Conservation (phyloP, 2,797 vertebrate genomes). For the Hypotaenidia okinawae region DNA sequence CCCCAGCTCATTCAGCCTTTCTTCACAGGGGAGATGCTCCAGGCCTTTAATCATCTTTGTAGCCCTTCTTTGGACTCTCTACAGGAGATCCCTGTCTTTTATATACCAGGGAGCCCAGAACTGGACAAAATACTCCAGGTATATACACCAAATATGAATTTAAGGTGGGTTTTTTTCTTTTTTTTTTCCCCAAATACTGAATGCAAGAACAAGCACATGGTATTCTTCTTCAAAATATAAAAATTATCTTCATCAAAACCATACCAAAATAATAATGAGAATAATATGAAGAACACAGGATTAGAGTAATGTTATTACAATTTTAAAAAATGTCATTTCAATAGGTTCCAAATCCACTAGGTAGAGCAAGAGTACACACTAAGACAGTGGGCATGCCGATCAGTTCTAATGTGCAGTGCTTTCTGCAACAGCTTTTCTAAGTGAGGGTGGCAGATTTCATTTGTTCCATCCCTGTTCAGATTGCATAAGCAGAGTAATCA, state of each 20-base stretch:
- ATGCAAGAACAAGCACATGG: neutral
- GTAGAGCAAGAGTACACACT: neutral
- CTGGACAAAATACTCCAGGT: too few relatives aligned
- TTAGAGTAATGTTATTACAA: neutral
- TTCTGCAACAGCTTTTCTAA: neutral
- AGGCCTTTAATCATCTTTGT: too few relatives aligned
- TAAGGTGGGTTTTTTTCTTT: neutral
- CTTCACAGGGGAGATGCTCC: too few relatives aligned
- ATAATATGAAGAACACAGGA: neutral
- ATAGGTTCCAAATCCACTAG: neutral
- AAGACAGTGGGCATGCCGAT: neutral
- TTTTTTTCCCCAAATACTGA: neutral
- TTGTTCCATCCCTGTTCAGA: neutral
- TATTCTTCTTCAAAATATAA: neutral
- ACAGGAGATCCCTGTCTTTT: too few relatives aligned
- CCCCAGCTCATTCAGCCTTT: too few relatives aligned
- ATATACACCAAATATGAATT: neutral
- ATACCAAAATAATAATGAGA: slow-evolving; percentile 9
- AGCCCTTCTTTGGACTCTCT: too few relatives aligned
- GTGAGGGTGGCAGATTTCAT: neutral
- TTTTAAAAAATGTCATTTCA: neutral
- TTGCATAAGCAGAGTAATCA: neutral
- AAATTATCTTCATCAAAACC: neutral
- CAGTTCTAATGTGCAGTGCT: neutral
- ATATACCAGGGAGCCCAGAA: too few relatives aligned